Conservation (phyloP, 2,113 vertebrate genomes). For the Dunckerocampus dactyliophorus region DNA sequence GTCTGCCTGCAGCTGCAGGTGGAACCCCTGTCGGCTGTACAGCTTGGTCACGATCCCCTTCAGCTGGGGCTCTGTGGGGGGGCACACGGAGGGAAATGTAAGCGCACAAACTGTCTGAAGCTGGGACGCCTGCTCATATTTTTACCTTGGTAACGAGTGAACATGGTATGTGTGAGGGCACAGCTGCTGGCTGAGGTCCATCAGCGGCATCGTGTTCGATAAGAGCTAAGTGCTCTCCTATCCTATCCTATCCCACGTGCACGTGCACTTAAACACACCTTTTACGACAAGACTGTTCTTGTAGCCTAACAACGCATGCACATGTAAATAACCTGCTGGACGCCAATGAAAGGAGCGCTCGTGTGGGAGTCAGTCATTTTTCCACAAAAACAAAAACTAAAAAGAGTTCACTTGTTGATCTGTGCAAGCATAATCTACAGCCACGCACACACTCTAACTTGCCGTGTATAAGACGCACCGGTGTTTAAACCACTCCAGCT, state of each 20-base stretch:
- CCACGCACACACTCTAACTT: no score
- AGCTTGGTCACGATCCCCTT: conserved; percentile 99
- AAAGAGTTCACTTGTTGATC: no score
- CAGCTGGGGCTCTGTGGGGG: conserved; percentile 92
- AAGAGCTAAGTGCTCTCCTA: conserved; percentile 47
- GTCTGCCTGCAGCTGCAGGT: conserved; percentile 97
- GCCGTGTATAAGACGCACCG: no score
- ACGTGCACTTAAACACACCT: conserved; percentile 47
- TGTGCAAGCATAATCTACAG: no score
- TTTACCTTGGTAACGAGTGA: not conserved
- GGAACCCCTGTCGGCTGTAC: conserved; percentile 97
- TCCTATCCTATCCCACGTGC: conserved; percentile 40
- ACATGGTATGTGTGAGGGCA: not conserved
- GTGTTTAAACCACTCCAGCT: no score
- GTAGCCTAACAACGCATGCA: no score
- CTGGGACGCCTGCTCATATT: not conserved
- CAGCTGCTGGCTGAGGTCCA: conserved; percentile 12
- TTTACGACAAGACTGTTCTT: no score
- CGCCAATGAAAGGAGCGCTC: no score
- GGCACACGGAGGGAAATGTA: conserved; percentile 26
- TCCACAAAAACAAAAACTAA: no score
- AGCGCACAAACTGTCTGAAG: not conserved
- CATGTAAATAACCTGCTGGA: not conserved
- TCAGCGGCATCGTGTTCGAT: conserved; percentile 37
- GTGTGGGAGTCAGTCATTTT: no score